Evolutionary conservation across 1,140 invertebrate species (phyloP), one percentile per base, ranked within the genome.

Genomic region (Oscheius sp.): DNA sequence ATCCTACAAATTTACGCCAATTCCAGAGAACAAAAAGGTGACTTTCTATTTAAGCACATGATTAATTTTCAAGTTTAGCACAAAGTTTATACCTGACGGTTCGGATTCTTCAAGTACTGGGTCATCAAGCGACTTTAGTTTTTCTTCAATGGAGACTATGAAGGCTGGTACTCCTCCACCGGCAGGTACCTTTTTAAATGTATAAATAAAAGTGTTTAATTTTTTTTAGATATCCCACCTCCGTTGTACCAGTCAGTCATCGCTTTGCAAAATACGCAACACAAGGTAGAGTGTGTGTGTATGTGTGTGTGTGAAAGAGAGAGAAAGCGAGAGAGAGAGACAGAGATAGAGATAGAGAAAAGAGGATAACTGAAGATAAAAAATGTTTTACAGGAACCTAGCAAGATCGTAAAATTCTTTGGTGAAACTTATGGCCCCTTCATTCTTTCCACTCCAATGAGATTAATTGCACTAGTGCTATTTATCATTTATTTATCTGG

Each of bases 401-500:
- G 38, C 23, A 73, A 62, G 26, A 72, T 75, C 0, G 67, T 66
- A 32, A 67, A 73, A 34, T 95, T 93, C 87, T 95, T 95, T 87
- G 88, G 91, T 58, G 42, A 80, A 29, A 90, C 90, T 62, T 88
- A 94, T 79, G 92, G 91, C 0, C 86, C 87, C 15, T 88, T 92
- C n/a, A 87, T 96, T 1, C 92, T 93, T 80, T 90, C 90, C 65
- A 89, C 89, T 55, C 88, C 88, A 55, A 88, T 93, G 2, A 94
- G 94, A 85, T 85, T 88, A 0, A 23, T 93, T 1, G 89, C 95
- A 18, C 88, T 93, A 1, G 20, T 93, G 0, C 84, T 91, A 10
- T 97, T 96, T 85, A 86, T 89, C 3, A 85, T 88, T 0, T 97
- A 97, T 82, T 80, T 97, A 1, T 89, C 88, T 1, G 91, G 93